Base-by-base conservation (phyloP, 2,888 invertebrate species). In the Pilophorus perplexus region DNA sequence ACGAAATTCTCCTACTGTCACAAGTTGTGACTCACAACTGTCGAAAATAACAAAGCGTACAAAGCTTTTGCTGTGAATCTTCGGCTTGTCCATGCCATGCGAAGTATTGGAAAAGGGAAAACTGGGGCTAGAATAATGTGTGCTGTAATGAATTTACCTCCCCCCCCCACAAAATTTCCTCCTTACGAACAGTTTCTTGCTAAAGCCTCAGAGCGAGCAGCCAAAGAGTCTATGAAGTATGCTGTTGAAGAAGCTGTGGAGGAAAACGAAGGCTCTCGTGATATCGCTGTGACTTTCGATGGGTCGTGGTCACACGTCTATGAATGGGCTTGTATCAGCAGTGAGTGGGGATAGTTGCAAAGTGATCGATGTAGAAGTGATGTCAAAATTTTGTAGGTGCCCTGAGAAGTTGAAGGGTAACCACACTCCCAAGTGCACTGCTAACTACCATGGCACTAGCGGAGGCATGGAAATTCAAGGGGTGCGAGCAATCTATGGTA, bases 351-450 rank as follows among this genome's bases (percentile, higher is more conserved):
- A 52, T 25, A 52, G 27, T 52, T 10, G 27, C 23, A 52, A 52
- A 28, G 52, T 25, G 14, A 27, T 52, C 14, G 52, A 52, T 16
- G 52, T 52, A 8, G 52, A 52, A 52, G 14, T 52, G n/a, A 52
- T 52, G 52, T 52, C 52, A 12, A 52, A 52, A 14, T 52, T 52
- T 14, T 52, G 52, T 52, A 14, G 14, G n/a, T 52, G 52, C 27
- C 16, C 23, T 16, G 12, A 27, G 23, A 23, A 27, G 12, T 27
- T 44, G 10, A 6, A 12, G 6, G 20, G 20, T 20, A n/a, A 44
- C 10, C 44, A 44, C 23, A 20, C 18, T 25, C 6, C n/a, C 8
- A 14, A 27, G n/a, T 52, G 52, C 16, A 14, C n/a, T 52, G 52
- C 52, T 6, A 52, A 52, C 25, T 52, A 52, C 27, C 8, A 8